Evolutionary conservation across 2,797 vertebrate species (phyloP).

Genomic region (Micrastur ruficollis): DNA sequence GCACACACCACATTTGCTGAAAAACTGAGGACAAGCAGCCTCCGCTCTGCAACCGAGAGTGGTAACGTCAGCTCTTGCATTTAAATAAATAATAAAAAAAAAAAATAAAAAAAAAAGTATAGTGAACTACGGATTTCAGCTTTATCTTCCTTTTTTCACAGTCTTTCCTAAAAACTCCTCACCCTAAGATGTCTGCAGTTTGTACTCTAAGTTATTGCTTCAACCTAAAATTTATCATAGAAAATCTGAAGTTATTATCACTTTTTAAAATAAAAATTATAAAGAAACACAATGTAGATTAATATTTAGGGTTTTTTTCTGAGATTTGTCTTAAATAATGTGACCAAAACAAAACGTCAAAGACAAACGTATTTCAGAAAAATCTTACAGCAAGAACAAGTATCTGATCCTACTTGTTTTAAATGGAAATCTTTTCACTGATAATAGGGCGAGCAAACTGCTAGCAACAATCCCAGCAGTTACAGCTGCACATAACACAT

Average conservation of each 20-base stretch:
- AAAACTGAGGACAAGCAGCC: not conserved
- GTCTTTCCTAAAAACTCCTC: not conserved
- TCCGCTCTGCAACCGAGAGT: not conserved
- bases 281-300: not conserved
- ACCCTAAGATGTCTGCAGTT: not conserved
- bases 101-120: not conserved
- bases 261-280: not conserved
- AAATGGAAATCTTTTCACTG: not conserved
- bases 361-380: not conserved
- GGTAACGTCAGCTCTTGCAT: not conserved
- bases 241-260: not conserved
- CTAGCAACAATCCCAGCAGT: not conserved
- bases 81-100: not conserved
- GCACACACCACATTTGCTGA: fast-evolving
- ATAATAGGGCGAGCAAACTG: not conserved
- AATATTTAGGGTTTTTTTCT: not conserved
- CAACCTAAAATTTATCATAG: not conserved
- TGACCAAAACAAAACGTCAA: not conserved
- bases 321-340: not conserved
- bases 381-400: not conserved
- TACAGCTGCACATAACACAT: not conserved
- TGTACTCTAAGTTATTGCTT: not conserved
- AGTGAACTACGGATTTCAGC: not conserved
- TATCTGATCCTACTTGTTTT: not conserved
- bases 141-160: not conserved